Percentiles rank a stretch among this genome's conserved stretches.
Conservation (phyloP, 2,113 vertebrate species). For the Balaenoptera acutorostrata region DNA sequence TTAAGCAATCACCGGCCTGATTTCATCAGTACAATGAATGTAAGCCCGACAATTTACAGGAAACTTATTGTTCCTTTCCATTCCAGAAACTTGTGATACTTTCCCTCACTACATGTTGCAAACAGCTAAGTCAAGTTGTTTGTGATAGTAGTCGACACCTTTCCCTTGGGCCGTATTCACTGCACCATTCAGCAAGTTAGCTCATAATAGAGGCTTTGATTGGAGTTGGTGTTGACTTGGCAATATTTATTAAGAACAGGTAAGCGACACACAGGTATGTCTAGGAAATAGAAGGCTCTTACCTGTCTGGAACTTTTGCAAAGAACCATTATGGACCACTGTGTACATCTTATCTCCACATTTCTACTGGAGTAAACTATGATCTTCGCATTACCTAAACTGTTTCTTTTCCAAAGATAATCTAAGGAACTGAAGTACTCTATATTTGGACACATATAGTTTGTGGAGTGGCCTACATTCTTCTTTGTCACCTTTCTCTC, state of each 20-base stretch:
- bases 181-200: background rate
- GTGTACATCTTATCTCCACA: background rate
- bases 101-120: background rate
- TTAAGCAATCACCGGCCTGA: slow-evolving; percentile 42
- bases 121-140: background rate
- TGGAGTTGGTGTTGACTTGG: background rate
- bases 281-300: background rate
- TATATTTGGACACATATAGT: background rate
- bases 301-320: background rate
- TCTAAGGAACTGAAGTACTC: background rate
- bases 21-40: slow-evolving; percentile 55
- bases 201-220: background rate
- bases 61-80: slow-evolving; percentile 12
- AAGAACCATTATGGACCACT: background rate
- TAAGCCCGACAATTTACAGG: slow-evolving; percentile 30
- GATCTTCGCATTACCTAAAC: background rate
- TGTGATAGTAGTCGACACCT: background rate
- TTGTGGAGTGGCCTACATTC: background rate
- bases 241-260: background rate
- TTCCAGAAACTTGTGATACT: slow-evolving; percentile 30
- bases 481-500: background rate
- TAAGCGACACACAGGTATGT: background rate
- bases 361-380: background rate
- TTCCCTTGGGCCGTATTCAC: background rate
- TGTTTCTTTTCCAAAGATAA: background rate